Evolutionary conservation across 2,797 vertebrate genomes (phyloP).

Genomic region (Malurus leucopterus): DNA sequence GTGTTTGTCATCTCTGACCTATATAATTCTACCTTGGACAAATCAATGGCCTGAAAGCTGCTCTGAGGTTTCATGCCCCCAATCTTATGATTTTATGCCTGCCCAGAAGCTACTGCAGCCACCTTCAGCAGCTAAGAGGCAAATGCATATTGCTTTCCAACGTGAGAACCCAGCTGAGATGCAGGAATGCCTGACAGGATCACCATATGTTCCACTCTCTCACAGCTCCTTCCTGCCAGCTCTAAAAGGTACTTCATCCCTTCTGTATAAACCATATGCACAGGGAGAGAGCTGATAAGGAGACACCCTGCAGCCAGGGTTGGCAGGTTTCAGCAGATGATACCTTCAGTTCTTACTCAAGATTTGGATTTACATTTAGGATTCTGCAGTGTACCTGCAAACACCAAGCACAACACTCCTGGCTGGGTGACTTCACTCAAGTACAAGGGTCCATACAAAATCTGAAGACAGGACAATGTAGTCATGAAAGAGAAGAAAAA

Average conservation of each 20-base stretch:
- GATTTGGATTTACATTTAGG: background rate
- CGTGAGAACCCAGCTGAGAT: background rate
- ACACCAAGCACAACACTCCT: background rate
- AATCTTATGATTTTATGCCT: background rate
- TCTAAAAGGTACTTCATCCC: background rate
- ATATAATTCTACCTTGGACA: background rate
- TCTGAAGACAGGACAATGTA: background rate
- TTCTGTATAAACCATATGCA: constrained; percentile 2
- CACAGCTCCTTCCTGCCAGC: constrained; percentile 31
- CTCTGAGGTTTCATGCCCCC: background rate
- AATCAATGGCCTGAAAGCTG: background rate
- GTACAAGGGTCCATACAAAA: background rate
- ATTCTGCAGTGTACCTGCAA: background rate
- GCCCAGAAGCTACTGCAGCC: background rate
- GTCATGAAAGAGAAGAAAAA: background rate
- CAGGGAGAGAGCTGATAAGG: background rate
- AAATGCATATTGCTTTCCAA: background rate
- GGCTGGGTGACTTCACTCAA: background rate
- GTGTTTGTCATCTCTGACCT: background rate
- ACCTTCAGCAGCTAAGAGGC: constrained; percentile 38
- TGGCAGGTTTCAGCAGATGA: background rate
- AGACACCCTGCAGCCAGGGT: background rate
- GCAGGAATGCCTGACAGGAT: constrained; percentile 26
- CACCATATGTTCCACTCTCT: constrained; percentile 32
- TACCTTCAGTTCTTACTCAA: background rate